Conservation (phyloP, 2,797 vertebrate genomes). For the Adelosebastes latens region DNA sequence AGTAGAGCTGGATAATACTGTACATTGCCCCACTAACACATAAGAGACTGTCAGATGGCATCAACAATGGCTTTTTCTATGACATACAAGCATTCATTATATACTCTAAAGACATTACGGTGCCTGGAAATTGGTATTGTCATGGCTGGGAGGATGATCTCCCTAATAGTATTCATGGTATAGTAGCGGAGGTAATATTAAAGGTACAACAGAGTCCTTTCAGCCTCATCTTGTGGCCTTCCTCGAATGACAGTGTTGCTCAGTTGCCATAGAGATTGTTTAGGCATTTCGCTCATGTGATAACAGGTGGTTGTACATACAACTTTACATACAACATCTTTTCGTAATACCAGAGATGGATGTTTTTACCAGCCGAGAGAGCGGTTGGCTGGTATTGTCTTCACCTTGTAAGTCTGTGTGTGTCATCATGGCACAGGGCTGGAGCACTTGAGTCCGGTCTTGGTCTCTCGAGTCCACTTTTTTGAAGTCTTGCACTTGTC, state of each 20-base stretch:
- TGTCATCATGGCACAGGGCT: no score
- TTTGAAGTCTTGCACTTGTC: no score
- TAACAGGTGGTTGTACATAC: neutral
- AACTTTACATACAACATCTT: no score
- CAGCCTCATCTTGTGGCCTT: neutral
- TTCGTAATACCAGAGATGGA: neutral
- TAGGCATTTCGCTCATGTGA: no score
- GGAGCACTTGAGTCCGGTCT: no score
- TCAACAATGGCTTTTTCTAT: neutral
- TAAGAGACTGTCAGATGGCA: neutral
- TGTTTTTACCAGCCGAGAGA: no score
- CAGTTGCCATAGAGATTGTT: neutral
- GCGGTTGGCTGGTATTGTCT: no score
- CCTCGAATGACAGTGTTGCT: neutral
- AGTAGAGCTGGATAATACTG: conserved; percentile 3
- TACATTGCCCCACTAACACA: neutral
- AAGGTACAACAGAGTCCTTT: neutral
- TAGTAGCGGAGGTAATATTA: neutral
- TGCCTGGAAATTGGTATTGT: neutral
- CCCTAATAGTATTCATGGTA: neutral
- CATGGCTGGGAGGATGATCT: neutral
- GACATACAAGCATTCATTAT: neutral
- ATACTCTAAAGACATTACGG: neutral
- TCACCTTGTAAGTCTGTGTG: no score
- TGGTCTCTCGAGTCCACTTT: no score